phyloP scores from a whole-genome alignment of 2,888 invertebrate genomes.

The Metalampra italica region DNA sequence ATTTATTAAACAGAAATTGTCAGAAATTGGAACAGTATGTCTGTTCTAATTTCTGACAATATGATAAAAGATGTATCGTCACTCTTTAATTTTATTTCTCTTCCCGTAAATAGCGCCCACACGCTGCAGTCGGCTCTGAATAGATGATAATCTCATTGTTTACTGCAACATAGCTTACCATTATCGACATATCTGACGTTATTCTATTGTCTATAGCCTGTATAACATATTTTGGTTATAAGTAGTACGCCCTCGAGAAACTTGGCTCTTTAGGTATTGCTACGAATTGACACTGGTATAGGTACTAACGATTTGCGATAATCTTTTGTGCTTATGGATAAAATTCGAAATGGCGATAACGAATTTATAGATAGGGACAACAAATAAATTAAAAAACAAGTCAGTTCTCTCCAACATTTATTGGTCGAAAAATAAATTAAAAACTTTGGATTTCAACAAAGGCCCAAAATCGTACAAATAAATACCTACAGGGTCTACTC shows the following conservation, averaged over 20 bases:
- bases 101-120: neutral
- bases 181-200: slow-evolving; percentile 1
- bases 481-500: slow-evolving; percentile 73
- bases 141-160: neutral
- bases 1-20: no score
- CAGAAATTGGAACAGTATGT: no score
- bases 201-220: neutral
- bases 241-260: neutral
- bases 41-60: no score
- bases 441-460: slow-evolving; percentile 78
- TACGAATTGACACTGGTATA: no score
- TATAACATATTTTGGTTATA: neutral
- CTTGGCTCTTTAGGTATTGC: neutral
- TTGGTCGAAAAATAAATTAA: slow-evolving; percentile 79
- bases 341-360: no score
- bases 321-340: no score
- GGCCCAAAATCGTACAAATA: slow-evolving; percentile 76
- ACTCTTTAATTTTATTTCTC: no score
- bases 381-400: slow-evolving; percentile 33
- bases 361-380: no score
- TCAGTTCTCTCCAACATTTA: slow-evolving; percentile 77
- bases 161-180: neutral
- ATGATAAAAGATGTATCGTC: neutral
- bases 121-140: neutral
- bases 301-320: no score